Evolutionary conservation across 2,797 vertebrate genomes (phyloP).

Genomic region (Sebastes alutus): DNA sequence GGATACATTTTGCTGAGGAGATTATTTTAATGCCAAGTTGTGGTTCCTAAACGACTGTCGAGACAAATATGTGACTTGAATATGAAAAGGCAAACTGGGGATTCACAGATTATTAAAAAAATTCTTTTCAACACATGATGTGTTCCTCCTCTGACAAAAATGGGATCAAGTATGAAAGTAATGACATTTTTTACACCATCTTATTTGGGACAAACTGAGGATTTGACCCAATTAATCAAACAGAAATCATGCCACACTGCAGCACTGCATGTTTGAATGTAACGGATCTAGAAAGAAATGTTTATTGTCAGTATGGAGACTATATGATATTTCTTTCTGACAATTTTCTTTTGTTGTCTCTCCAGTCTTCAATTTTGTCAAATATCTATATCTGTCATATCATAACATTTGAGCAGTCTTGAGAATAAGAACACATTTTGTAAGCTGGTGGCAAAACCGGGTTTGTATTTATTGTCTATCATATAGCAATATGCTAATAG

Average conservation of each 20-base stretch:
- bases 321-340: background rate
- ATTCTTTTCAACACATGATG: background rate
- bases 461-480: conserved; percentile 55
- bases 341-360: background rate
- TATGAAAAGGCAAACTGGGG: background rate
- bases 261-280: background rate
- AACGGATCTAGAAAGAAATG: background rate
- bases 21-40: conserved; percentile 13
- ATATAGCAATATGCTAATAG: conserved; percentile 55
- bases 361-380: conserved; percentile 1
- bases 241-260: conserved; percentile 29
- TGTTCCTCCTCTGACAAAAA: conserved; percentile 1
- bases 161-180: conserved; percentile 15
- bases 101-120: background rate
- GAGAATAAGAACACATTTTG: conserved; percentile 9
- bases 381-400: conserved; percentile 16
- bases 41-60: background rate
- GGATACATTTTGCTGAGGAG: background rate
- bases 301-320: background rate
- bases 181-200: background rate
- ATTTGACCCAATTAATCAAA: conserved; percentile 53
- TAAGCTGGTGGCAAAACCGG: conserved; percentile 38
- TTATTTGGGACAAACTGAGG: conserved; percentile 44
- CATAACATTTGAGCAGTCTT: conserved; percentile 15
- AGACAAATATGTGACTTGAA: conserved; percentile 9